A percentile compares a stretch with the other conserved stretches of the same genome.
Evolutionary conservation across 2,888 invertebrate species (phyloP).

Genomic region (Galerucella nymphaeae): DNA sequence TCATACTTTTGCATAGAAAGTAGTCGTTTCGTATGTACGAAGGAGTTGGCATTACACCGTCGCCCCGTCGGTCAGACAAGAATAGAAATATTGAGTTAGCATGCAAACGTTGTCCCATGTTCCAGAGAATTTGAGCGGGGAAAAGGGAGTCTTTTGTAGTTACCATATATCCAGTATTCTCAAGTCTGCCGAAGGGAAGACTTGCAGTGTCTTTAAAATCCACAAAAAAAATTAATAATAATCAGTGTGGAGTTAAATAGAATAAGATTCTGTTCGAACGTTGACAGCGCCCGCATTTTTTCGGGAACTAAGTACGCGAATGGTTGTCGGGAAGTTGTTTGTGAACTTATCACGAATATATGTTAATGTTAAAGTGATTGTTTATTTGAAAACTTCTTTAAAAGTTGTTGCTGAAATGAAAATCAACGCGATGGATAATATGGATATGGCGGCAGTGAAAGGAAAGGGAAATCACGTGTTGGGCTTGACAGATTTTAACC

Average conservation of each 20-base stretch:
- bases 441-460: slow-evolving; percentile 12
- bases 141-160: slow-evolving; percentile 64
- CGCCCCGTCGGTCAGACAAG: slow-evolving; percentile 55
- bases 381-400: background rate
- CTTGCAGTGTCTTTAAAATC: slow-evolving; percentile 50
- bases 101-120: slow-evolving; percentile 67
- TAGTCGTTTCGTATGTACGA: slow-evolving; percentile 68
- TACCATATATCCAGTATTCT: slow-evolving; percentile 67
- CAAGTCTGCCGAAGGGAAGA: slow-evolving; percentile 65
- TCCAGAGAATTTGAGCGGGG: slow-evolving; percentile 65
- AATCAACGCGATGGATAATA: background rate
- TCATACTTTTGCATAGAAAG: slow-evolving; percentile 73
- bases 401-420: background rate
- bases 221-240: slow-evolving; percentile 12
- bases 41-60: slow-evolving; percentile 57
- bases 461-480: slow-evolving; percentile 56
- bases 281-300: background rate
- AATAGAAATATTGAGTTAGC: slow-evolving; percentile 63
- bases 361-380: background rate
- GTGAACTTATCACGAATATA: background rate
- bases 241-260: background rate
- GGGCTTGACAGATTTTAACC: slow-evolving; percentile 46
- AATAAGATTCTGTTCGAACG: background rate
- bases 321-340: background rate
- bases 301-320: background rate